phyloP scores from a whole-genome alignment of 2,888 invertebrate species.

The Elysia crispata region DNA sequence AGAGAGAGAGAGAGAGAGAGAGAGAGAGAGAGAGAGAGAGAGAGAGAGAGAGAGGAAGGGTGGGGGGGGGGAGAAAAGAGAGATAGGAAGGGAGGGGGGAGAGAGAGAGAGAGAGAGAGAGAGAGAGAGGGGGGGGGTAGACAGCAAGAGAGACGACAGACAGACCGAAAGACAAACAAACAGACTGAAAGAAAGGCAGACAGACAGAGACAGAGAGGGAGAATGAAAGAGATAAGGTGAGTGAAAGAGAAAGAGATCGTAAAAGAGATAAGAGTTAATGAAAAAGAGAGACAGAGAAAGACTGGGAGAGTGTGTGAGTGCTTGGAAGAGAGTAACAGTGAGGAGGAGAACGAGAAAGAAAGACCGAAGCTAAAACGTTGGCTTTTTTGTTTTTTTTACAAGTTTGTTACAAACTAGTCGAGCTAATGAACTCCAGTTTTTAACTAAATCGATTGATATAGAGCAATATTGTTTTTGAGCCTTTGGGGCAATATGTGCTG shows the following conservation, averaged over 20 bases:
- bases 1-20: too few relatives aligned
- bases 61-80: background rate
- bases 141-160: too few relatives aligned
- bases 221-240: background rate
- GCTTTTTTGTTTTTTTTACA: too few relatives aligned
- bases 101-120: constrained; percentile 3
- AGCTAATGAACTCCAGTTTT: too few relatives aligned
- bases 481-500: too few relatives aligned
- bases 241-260: background rate
- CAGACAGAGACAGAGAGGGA: background rate
- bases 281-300: background rate
- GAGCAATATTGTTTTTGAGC: too few relatives aligned
- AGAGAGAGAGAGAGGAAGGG: constrained; percentile 1
- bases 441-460: too few relatives aligned
- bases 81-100: background rate
- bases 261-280: background rate
- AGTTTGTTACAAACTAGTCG: too few relatives aligned
- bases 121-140: background rate
- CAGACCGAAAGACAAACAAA: too few relatives aligned
- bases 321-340: background rate
- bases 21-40: too few relatives aligned
- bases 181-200: background rate
- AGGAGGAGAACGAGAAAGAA: background rate
- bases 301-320: background rate
- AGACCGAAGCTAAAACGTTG: too few relatives aligned